Evolutionary conservation across 2,888 invertebrate genomes (phyloP).

Genomic region (Pyrrhosoma nymphula): DNA sequence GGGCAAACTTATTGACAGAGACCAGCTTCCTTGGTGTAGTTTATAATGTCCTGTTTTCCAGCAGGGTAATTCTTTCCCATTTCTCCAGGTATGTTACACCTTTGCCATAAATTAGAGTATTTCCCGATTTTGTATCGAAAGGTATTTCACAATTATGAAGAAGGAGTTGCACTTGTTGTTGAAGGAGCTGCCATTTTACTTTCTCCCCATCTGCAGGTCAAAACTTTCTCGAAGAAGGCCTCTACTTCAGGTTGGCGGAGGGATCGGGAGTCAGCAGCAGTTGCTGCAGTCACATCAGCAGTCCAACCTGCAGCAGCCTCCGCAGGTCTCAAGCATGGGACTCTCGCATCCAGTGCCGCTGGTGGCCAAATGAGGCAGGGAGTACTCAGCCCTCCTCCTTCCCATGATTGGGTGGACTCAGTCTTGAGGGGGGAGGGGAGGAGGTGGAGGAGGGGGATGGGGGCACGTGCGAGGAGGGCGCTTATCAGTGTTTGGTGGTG

Average conservation of each 20-base stretch:
- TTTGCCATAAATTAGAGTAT: too few relatives aligned
- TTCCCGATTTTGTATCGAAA: too few relatives aligned
- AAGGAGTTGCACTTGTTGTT: too few relatives aligned
- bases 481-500: constrained; percentile 28
- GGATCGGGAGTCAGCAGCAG: constrained; percentile 52
- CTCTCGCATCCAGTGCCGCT: constrained; percentile 49
- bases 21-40: too few relatives aligned
- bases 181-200: too few relatives aligned
- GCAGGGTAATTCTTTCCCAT: too few relatives aligned
- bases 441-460: constrained; percentile 6
- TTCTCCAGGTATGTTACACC: too few relatives aligned
- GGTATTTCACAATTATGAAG: too few relatives aligned
- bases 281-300: constrained; percentile 51
- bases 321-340: constrained; percentile 31
- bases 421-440: constrained; percentile 39
- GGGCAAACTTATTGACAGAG: too few relatives aligned
- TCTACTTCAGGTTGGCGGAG: constrained; percentile 53
- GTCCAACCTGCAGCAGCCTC: constrained; percentile 34
- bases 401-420: constrained; percentile 67
- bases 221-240: constrained; percentile 67
- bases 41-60: too few relatives aligned
- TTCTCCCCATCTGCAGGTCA: constrained; percentile 39
- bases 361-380: constrained; percentile 56
- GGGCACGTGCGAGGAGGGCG: background rate
- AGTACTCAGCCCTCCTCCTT: constrained; percentile 63